phyloP scores from a whole-genome alignment of 2,888 invertebrate genomes.

The Drosophila incognita region DNA sequence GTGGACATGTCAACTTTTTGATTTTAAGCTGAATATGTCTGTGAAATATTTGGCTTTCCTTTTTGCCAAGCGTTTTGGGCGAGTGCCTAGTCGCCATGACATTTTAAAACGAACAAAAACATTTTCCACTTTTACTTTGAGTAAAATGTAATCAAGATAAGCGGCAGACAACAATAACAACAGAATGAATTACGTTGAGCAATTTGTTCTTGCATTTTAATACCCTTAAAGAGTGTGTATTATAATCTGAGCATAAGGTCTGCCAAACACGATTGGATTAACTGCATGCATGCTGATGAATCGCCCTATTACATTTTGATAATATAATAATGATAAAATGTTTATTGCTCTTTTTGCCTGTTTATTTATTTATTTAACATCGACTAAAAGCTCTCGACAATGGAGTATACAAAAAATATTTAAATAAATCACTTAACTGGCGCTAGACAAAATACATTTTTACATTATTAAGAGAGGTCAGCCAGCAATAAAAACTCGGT shows the following conservation, averaged over 20 bases:
- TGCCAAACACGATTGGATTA: background rate
- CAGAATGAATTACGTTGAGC: slow-evolving; percentile 45
- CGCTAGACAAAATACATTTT: background rate
- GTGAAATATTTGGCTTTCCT: slow-evolving; percentile 36
- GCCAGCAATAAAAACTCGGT: background rate
- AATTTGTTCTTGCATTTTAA: slow-evolving; percentile 40
- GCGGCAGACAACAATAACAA: slow-evolving; percentile 33
- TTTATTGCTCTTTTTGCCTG: background rate
- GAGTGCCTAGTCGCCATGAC: slow-evolving; percentile 12
- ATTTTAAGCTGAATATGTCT: slow-evolving; percentile 27
- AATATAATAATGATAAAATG: background rate
- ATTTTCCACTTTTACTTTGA: slow-evolving; percentile 71
- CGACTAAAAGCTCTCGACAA: background rate
- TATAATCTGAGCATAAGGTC: slow-evolving; percentile 1
- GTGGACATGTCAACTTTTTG: slow-evolving; percentile 35
- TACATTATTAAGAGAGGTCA: background rate
- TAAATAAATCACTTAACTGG: background rate
- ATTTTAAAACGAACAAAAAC: slow-evolving; percentile 26
- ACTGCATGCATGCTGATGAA: background rate
- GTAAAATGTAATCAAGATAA: slow-evolving; percentile 54
- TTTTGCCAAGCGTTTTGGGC: slow-evolving; percentile 33
- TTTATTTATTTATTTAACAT: background rate
- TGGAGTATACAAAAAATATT: background rate
- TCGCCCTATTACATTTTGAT: background rate
- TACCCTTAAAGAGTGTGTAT: slow-evolving; percentile 29